Percentiles rank a stretch among this genome's conserved stretches.
phyloP scores from a whole-genome alignment of 1,140 invertebrate species.

The Eurosta solidaginis region DNA sequence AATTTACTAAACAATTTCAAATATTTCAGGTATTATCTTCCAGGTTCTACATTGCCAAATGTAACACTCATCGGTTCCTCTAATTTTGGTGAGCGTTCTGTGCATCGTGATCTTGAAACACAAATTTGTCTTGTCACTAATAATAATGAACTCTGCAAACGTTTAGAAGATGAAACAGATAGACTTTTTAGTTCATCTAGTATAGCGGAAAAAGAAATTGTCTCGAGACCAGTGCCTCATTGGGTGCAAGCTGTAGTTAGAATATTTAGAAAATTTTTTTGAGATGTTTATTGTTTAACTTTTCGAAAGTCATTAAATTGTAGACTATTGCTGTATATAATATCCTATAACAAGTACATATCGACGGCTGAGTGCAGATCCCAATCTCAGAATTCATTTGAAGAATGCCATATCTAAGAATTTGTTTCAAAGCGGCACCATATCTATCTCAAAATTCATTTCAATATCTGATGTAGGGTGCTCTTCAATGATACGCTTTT shows the following conservation, averaged over 20 bases:
- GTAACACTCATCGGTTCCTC: constrained; percentile 93
- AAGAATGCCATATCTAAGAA: too few species aligned
- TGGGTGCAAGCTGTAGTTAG: constrained; percentile 69
- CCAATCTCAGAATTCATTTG: too few species aligned
- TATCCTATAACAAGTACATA: neutral
- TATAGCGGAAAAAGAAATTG: constrained; percentile 63
- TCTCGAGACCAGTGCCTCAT: constrained; percentile 61
- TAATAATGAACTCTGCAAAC: constrained; percentile 73
- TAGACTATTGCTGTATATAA: neutral
- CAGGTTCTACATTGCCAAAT: constrained; percentile 69
- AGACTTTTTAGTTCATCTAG: constrained; percentile 67
- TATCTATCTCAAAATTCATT: too few species aligned
- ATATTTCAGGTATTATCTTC: constrained; percentile 68
- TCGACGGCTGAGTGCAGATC: too few species aligned
- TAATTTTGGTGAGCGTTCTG: constrained; percentile 92
- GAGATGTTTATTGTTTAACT: constrained; percentile 41
- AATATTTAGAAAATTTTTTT: constrained; percentile 69
- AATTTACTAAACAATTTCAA: neutral
- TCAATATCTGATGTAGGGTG: too few species aligned
- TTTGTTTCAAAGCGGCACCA: too few species aligned
- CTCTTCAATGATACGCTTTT: too few species aligned
- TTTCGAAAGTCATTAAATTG: neutral
- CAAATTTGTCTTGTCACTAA: constrained; percentile 87
- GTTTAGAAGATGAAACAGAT: constrained; percentile 70
- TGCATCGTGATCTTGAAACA: constrained; percentile 89